Base-by-base conservation (phyloP, 2,888 invertebrate species). In the Zeuzera pyrina region DNA sequence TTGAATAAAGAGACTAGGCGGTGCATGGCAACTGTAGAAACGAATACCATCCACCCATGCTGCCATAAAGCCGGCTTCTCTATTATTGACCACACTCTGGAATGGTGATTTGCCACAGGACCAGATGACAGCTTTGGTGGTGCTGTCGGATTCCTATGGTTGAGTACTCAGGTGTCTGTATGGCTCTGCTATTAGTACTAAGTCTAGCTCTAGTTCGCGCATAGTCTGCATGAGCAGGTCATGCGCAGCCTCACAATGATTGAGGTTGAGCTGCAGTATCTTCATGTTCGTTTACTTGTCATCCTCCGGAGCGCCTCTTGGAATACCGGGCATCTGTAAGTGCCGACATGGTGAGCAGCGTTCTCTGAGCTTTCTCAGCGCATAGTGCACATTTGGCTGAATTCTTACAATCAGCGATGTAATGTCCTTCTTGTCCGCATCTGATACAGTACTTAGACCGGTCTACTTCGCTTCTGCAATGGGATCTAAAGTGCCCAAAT, bases 201-300 rank as follows among this genome's bases (percentile, higher is more conserved):
- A 1, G 19, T 32, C 32, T 33, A 19, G 21, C 11, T 33, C 19
- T 24, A 33, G 15, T 11, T 33, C 23, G 15, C 33, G 33, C 23
- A 14, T 25, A 16, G 16, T 33, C 29, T 33, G 33, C 33, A 33
- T 24, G 12, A 33, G 33, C 11, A 33, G 12, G 13, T 29, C 29
- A 10, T 33, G 33, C 22, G 29, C 29, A 33, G 21, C 28, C 15
- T 33, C 29, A 22, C 29, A 21, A n/a, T n/a, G n/a, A n/a, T n/a
- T n/a, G n/a, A n/a, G n/a, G n/a, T n/a, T n/a, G n/a, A n/a, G n/a
- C n/a, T 29, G 28, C 12, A 33, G 23, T 12, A 33, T 27, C 15
- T 22, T 33, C 27, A 33, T 33, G 3, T 13, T 14, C 11, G 22
- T 12, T 19, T 27, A 12, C 8, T 6, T 24, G 15, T 31, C 7